These are phyloP conservation scores for Styela clava DNA, from an alignment of 23 tunicate species.

Conservation along the genomic window DNA sequence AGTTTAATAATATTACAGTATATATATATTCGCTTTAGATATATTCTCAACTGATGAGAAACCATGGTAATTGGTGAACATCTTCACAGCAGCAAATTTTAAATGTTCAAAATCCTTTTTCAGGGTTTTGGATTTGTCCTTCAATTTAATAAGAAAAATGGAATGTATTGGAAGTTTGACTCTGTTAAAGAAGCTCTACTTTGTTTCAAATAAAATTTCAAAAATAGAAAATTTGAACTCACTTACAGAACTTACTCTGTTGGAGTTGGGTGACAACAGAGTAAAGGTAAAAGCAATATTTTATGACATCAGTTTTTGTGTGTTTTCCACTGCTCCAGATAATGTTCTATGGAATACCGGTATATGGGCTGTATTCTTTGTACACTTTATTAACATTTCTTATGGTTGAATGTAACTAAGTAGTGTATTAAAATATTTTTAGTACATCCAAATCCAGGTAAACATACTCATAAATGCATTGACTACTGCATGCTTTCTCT, in stretches of 20 bases:
- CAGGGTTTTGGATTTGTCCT: conserved; percentile 78
- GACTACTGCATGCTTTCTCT: too few species aligned
- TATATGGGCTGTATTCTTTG: too few species aligned
- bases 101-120: conserved; percentile 2
- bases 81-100: neutral
- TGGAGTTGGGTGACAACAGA: conserved; percentile 89
- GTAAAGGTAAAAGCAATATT: conserved; percentile 46
- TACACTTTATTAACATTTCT: too few species aligned
- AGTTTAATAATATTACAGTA: too few species aligned
- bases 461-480: too few species aligned
- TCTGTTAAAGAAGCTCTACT: conserved; percentile 54
- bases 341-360: too few species aligned
- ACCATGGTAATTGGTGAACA: too few species aligned
- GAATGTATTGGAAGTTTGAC: conserved; percentile 61
- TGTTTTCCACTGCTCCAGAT: neutral
- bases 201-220: conserved; percentile 70
- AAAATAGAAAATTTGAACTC: conserved; percentile 60
- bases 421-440: too few species aligned
- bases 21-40: too few species aligned
- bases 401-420: too few species aligned
- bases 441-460: too few species aligned
- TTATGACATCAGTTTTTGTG: neutral
- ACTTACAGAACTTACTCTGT: conserved; percentile 41
- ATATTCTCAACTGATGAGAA: too few species aligned
- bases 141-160: conserved; percentile 60